phyloP scores from a whole-genome alignment of 1,140 invertebrate genomes.

The Panagrolaimus sp. region DNA sequence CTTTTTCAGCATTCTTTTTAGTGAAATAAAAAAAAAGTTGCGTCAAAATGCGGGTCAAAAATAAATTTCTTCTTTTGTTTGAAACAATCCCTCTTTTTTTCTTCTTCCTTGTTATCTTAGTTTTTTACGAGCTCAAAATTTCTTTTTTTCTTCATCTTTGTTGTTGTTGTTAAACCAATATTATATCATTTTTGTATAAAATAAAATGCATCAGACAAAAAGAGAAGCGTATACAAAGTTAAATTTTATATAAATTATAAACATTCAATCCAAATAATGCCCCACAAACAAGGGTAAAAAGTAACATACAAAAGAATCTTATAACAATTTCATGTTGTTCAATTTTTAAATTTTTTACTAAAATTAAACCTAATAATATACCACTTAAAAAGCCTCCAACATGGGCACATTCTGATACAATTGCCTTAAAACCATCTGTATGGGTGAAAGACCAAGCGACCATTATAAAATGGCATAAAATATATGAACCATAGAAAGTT shows the following conservation, averaged over 20 bases:
- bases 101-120: background rate
- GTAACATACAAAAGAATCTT: background rate
- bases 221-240: background rate
- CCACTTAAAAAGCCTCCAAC: slow-evolving; percentile 8
- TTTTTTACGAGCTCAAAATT: slow-evolving; percentile 4
- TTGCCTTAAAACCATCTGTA: background rate
- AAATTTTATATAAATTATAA: slow-evolving; percentile 7
- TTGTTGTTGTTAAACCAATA: slow-evolving; percentile 6
- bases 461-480: background rate
- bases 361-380: background rate
- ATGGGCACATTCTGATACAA: background rate
- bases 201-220: background rate
- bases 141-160: background rate
- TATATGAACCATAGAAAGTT: slow-evolving; percentile 15
- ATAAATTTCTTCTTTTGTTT: no score
- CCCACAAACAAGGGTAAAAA: background rate
- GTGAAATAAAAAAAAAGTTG: no score
- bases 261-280: slow-evolving; percentile 11
- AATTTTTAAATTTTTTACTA: slow-evolving; percentile 12
- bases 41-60: no score
- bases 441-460: background rate
- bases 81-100: background rate
- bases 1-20: no score
- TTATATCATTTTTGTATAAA: slow-evolving; percentile 1
- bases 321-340: slow-evolving; percentile 17